These are phyloP conservation scores for Lerema accius DNA, from an alignment of 1,140 invertebrate genomes.

Conservation along the genomic window DNA sequence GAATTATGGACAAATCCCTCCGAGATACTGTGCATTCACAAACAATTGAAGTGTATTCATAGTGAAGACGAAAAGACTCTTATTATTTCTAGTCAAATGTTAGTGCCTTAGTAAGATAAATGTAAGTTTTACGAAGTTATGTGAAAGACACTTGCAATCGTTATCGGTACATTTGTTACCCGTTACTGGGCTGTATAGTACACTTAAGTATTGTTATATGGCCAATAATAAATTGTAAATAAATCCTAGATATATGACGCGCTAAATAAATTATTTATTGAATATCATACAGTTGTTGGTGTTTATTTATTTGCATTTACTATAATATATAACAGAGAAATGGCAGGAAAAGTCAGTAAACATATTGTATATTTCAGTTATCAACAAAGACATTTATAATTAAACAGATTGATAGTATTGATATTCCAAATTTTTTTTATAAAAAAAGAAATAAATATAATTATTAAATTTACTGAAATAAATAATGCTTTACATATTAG, in stretches of 20 bases:
- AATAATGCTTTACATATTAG: no score
- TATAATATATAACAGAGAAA: no score
- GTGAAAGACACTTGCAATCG: slow-evolving; percentile 18
- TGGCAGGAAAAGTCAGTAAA: no score
- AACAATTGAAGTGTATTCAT: slow-evolving; percentile 46
- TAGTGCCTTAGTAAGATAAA: slow-evolving; percentile 67
- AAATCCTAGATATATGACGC: slow-evolving; percentile 50
- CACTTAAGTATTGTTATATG: slow-evolving; percentile 44
- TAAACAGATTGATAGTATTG: no score
- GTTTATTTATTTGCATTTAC: slow-evolving; percentile 9
- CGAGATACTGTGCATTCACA: slow-evolving; percentile 61
- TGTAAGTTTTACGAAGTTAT: slow-evolving; percentile 40
- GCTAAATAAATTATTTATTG: slow-evolving; percentile 76
- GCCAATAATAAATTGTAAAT: slow-evolving; percentile 59
- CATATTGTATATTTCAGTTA: no score
- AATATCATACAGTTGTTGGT: slow-evolving; percentile 32
- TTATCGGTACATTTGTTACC: slow-evolving; percentile 53
- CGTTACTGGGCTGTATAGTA: slow-evolving; percentile 52
- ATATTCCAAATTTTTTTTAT: no score
- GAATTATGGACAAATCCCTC: slow-evolving; percentile 67
- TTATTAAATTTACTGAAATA: no score
- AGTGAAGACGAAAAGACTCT: slow-evolving; percentile 76
- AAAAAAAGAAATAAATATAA: no score
- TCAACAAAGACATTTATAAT: no score
- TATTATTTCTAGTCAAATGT: slow-evolving; percentile 74